Conservation (phyloP, 1,140 invertebrate genomes). For the Drosophila novamexicana region DNA sequence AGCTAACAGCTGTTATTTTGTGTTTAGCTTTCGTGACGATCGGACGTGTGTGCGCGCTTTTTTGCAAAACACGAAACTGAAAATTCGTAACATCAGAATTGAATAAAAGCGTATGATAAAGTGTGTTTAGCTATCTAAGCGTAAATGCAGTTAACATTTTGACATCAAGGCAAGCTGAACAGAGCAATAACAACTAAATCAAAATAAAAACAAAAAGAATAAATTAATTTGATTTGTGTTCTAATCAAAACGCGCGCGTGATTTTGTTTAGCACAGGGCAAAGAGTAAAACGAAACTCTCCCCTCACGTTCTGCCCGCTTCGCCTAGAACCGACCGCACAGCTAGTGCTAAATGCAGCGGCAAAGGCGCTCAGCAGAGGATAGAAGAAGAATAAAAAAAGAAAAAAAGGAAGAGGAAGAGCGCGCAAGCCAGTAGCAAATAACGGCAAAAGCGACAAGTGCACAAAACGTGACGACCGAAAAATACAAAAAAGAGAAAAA, state of each 20-base stretch:
- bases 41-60: conserved; percentile 47
- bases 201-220: conserved; percentile 10
- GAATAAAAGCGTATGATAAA: conserved; percentile 37
- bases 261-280: conserved; percentile 55
- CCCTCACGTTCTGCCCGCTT: conserved; percentile 1
- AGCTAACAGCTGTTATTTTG: conserved; percentile 40
- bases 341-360: conserved; percentile 54
- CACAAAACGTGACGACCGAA: conserved; percentile 50
- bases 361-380: conserved; percentile 31
- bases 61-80: conserved; percentile 19
- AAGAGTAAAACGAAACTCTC: conserved; percentile 29
- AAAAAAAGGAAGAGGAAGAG: conserved; percentile 32
- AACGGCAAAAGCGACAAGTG: conserved; percentile 55
- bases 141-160: conserved; percentile 42
- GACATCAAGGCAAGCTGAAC: conserved; percentile 42
- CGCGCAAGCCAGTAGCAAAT: conserved; percentile 36
- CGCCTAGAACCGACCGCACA: not conserved
- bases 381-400: conserved; percentile 30
- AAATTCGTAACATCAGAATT: conserved; percentile 36
- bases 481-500: not conserved
- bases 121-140: conserved; percentile 39
- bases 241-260: conserved; percentile 54
- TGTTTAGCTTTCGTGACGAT: conserved; percentile 42
- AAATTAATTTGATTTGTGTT: conserved; percentile 50
- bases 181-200: not conserved